These are phyloP conservation scores for Rhopilema esculentum DNA, from an alignment of 30 jellyfish, hydroid and myxozoan species.

Conservation along the genomic window DNA sequence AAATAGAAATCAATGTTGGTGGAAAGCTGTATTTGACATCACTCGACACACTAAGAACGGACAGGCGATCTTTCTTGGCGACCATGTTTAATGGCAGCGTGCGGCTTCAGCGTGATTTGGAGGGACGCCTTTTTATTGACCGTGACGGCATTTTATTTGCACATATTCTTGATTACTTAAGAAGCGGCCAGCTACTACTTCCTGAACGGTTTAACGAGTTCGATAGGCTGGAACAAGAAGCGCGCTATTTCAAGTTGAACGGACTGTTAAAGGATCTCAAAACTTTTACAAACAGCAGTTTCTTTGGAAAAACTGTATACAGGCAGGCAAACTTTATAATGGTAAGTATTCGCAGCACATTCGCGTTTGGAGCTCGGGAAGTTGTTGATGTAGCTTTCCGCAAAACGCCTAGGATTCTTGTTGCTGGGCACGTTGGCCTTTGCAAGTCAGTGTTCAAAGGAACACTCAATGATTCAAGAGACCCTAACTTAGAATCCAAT, in stretches of 20 bases:
- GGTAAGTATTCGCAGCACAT: constrained; percentile 45
- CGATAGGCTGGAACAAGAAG: constrained; percentile 58
- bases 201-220: constrained; percentile 65
- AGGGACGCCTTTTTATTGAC: constrained; percentile 49
- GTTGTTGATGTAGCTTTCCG: constrained; percentile 67
- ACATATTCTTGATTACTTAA: constrained; percentile 45
- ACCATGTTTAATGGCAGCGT: constrained; percentile 68
- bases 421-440: constrained; percentile 66
- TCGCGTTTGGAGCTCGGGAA: constrained; percentile 59
- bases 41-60: constrained; percentile 38
- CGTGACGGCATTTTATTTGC: constrained; percentile 62
- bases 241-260: constrained; percentile 46
- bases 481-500: constrained; percentile 32
- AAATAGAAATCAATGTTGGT: constrained; percentile 59
- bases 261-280: constrained; percentile 38
- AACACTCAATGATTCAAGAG: constrained; percentile 61
- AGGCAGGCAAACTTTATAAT: constrained; percentile 22
- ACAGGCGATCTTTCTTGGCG: constrained; percentile 54
- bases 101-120: constrained; percentile 33
- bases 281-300: neutral
- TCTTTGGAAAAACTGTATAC: neutral
- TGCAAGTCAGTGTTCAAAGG: constrained; percentile 40
- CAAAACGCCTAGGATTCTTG: constrained; percentile 67
- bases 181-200: constrained; percentile 48
- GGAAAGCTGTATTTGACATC: constrained; percentile 55